Percentiles rank a stretch among this genome's conserved stretches.
These are phyloP conservation scores for Eupelmus urozonus DNA, from an alignment of 2,888 invertebrate species.

Conservation along the genomic window DNA sequence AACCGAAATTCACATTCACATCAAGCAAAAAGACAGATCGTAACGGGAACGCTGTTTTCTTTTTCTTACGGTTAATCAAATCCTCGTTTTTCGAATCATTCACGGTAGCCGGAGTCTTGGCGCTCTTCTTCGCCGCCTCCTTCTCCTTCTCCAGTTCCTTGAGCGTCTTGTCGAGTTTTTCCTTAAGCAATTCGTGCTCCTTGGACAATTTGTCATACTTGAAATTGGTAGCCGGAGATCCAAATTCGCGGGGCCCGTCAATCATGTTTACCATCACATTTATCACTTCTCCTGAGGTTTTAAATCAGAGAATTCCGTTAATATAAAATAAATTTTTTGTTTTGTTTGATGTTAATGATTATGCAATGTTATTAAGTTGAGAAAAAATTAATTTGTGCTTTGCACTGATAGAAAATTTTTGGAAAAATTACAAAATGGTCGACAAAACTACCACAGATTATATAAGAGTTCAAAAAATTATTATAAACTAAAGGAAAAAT, in stretches of 20 bases:
- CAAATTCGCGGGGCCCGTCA: conserved; percentile 68
- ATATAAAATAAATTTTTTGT: not conserved
- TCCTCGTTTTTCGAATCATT: conserved; percentile 59
- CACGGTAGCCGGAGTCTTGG: conserved; percentile 77
- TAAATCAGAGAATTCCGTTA: not conserved
- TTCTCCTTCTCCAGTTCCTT: conserved; percentile 68
- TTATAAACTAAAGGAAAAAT: no score
- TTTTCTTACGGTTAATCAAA: conserved; percentile 42
- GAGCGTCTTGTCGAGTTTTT: conserved; percentile 70
- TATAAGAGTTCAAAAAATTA: no score
- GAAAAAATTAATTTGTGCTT: no score
- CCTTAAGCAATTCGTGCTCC: conserved; percentile 72
- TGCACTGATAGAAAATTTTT: no score
- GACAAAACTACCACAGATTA: no score
- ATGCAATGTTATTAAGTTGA: no score
- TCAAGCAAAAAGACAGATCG: no score
- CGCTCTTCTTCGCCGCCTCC: conserved; percentile 78
- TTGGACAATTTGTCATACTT: conserved; percentile 72
- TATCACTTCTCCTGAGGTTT: conserved; percentile 69
- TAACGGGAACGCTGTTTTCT: not conserved
- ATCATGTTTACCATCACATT: conserved; percentile 68
- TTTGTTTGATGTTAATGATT: not conserved
- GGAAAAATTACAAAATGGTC: no score
- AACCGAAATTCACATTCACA: no score
- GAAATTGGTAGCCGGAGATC: conserved; percentile 62